Base-by-base conservation (phyloP, 2,888 invertebrate species). In the Oegoconia quadripuncta region DNA sequence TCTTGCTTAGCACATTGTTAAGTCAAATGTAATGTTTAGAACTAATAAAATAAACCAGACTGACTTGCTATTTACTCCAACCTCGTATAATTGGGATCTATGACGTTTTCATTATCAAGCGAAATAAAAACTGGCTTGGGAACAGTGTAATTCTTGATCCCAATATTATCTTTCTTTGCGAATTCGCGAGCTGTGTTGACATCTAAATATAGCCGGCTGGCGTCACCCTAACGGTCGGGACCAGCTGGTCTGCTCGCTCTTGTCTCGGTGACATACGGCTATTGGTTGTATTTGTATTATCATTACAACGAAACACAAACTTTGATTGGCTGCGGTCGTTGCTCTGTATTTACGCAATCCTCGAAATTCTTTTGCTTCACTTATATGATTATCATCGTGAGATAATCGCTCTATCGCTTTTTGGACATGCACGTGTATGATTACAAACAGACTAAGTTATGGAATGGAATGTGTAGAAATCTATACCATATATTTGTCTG, bases 291-390 rank as follows among this genome's bases (percentile, higher is more conserved):
- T 71, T 69, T 60, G 57, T 59, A 62, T 60, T 65, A 68, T 69
- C 60, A 56, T 55, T 51, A 48, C 55, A 41, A 46, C 52, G 55
- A 66, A 62, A 63, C 56, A 59, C 59, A 59, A 67, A 68, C 58
- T n/a, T n/a, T n/a, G n/a, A 59, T 37, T 52, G 54, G 40, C 44
- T 48, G 51, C 60, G 78, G 77, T 73, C 75, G 64, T 73, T 76
- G 74, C 56, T 61, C 66, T 47, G 40, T 38, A 36, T 68, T 74
- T 65, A 69, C 70, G 66, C 63, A 69, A 71, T 50, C 22, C 22
- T 23, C 11, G 11, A 17, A 28, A 39, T 26, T 35, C 2, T 22
- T 3, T 9, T 4, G 22, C 22, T 22, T 22, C 6, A 3, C 9
- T 2, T 7, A 5, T 22, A 22, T 22, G 6, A 9, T 22, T 22